These are phyloP conservation scores for Hypomecis punctinalis DNA, from an alignment of 2,888 invertebrate genomes.

Conservation along the genomic window DNA sequence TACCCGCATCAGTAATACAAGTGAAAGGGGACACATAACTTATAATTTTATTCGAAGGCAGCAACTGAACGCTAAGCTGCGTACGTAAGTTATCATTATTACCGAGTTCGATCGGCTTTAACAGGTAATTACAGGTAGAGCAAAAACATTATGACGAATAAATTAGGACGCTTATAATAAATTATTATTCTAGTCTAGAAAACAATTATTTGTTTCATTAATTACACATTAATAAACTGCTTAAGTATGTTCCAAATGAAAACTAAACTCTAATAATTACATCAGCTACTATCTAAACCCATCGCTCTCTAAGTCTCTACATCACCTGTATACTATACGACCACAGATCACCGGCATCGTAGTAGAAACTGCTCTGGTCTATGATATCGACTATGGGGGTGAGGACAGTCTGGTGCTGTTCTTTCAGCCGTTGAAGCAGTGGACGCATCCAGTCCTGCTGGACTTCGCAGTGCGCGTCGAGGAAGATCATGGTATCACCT, in stretches of 20 bases:
- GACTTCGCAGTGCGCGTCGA: constrained; percentile 1
- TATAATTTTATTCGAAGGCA: no score
- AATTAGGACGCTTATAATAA: no score
- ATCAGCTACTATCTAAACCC: not conserved
- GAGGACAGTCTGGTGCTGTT: not conserved
- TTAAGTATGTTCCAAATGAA: not conserved
- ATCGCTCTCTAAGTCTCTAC: not conserved
- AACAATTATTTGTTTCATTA: no score
- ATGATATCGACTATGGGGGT: not conserved
- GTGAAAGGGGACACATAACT: no score
- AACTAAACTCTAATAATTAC: not conserved
- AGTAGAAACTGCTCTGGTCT: not conserved
- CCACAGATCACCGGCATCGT: constrained; percentile 1
- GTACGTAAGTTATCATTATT: no score
- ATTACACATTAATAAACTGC: no score
- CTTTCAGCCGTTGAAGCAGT: not conserved
- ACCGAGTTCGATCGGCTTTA: no score
- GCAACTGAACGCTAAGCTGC: no score
- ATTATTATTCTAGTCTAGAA: no score
- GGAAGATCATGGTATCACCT: not conserved
- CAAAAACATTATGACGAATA: no score
- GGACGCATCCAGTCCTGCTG: not conserved
- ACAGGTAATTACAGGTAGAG: no score
- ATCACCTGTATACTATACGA: not conserved
- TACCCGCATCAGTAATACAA: no score